Evolutionary conservation across 1,140 invertebrate genomes (phyloP).

Genomic region (Thaumatotibia leucotreta): DNA sequence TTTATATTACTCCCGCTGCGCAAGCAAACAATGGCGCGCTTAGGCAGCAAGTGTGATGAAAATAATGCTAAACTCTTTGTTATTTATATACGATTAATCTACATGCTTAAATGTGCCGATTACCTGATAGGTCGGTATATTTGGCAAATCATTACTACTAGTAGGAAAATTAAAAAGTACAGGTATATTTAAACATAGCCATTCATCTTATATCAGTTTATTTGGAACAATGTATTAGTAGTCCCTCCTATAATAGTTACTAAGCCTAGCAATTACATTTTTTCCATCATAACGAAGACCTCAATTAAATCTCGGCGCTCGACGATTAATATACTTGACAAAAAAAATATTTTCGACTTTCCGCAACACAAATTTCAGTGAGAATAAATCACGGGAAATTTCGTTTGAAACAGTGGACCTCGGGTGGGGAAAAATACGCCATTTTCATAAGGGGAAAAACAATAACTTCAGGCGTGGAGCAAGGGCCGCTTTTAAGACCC

Average conservation of each 20-base stretch:
- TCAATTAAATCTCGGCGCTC: slow-evolving; percentile 12
- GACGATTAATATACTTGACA: slow-evolving; percentile 25
- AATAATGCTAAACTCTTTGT: no score
- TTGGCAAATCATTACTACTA: no score
- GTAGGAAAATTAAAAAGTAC: no score
- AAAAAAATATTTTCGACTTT: slow-evolving; percentile 28
- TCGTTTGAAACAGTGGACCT: slow-evolving; percentile 44
- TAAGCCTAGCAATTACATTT: neutral
- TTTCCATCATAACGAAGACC: slow-evolving; percentile 6
- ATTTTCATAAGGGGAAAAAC: slow-evolving; percentile 71
- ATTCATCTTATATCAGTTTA: no score
- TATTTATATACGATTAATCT: no score
- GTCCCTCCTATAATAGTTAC: neutral
- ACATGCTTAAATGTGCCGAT: no score
- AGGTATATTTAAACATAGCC: no score
- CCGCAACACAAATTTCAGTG: slow-evolving; percentile 39
- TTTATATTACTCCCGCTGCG: no score
- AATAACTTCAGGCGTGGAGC: slow-evolving; percentile 62
- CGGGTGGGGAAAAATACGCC: slow-evolving; percentile 53
- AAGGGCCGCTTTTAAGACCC: slow-evolving; percentile 65
- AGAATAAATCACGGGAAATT: slow-evolving; percentile 58
- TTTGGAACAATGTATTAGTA: no score
- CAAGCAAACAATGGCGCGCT: no score
- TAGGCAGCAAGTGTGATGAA: no score
- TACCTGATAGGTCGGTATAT: no score